Evolutionary conservation across 2,797 vertebrate species (phyloP), one percentile per base, ranked within the genome.

Genomic region (Scolopax rusticola): DNA sequence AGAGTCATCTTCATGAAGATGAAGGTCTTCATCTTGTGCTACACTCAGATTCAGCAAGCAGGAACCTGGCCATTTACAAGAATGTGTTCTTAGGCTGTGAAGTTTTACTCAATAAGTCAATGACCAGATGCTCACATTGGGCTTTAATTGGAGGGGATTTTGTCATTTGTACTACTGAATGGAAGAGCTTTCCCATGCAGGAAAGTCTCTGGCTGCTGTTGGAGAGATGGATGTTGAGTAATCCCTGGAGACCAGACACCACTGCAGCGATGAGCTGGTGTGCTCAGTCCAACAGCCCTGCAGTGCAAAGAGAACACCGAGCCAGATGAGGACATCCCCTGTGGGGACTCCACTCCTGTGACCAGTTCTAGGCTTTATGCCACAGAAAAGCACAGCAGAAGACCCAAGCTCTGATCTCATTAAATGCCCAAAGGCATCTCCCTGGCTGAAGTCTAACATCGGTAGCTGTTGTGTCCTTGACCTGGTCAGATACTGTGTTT

Each of bases 331-430:
- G 50, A 67, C 1, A 2, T 25, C 32, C 4, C 1, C 53, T 53
- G 25, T 9, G 25, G 30, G 21, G 19, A 80, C 51, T 83, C n/a
- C 60, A 67, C 13, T 21, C 23, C 86, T 56, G 21, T 28, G 40
- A 74, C 30, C 25, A 68, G 8, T 45, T 64, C 38, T 19, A 79
- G 33, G 38, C 61, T 77, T 83, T 67, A 73, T 50, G 57, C 60
- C 83, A 59, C 53, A 74, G 71, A 53, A 77, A 63, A 84, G 18
- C 41, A 65, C 40, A 61, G 56, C 47, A 82, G 48, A 84, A 94
- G 75, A 32, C 23, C 32, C 38, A 74, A 67, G 38, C 32, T 67
- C 24, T 78, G 59, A 69, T 76, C 41, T 70, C 47, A 41, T 48
- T 38, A 89, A 86, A 63, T 53, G 30, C 68, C 63, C 60, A 23